These are phyloP conservation scores for Todiramphus saurophagus DNA, from an alignment of 2,113 vertebrate genomes.

Conservation along the genomic window DNA sequence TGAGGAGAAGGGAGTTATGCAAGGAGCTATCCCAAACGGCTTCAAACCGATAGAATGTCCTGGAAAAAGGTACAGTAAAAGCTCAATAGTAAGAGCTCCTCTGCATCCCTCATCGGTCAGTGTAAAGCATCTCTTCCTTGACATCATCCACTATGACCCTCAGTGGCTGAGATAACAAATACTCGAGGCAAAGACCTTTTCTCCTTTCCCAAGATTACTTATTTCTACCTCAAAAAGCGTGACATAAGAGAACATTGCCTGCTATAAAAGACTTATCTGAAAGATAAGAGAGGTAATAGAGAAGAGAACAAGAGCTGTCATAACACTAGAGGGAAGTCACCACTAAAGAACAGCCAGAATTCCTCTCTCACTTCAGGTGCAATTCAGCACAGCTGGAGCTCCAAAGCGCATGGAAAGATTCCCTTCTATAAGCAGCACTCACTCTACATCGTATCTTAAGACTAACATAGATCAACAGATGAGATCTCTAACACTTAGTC, in stretches of 20 bases:
- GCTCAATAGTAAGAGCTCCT: background rate
- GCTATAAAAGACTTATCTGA: background rate
- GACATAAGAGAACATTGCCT: background rate
- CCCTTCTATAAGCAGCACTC: background rate
- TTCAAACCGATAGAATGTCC: slow-evolving; percentile 96
- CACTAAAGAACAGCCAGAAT: background rate
- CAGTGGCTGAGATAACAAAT: background rate
- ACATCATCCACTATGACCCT: background rate
- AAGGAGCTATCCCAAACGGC: slow-evolving; percentile 98
- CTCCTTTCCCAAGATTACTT: background rate
- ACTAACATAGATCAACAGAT: background rate
- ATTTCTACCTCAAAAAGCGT: background rate
- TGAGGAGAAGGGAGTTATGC: slow-evolving; percentile 96
- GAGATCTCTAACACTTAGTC: background rate
- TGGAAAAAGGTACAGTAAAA: slow-evolving; percentile 47
- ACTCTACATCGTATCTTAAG: background rate
- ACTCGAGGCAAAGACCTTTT: background rate
- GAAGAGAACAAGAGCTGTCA: background rate
- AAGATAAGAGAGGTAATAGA: background rate
- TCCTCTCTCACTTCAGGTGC: background rate
- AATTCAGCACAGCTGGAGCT: background rate
- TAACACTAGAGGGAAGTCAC: background rate
- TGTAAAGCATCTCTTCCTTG: background rate
- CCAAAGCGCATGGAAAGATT: background rate
- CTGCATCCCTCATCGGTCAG: background rate